Percentiles rank a stretch among this genome's conserved stretches.
phyloP scores from a whole-genome alignment of 2,797 vertebrate genomes.

The Lophius americanus region DNA sequence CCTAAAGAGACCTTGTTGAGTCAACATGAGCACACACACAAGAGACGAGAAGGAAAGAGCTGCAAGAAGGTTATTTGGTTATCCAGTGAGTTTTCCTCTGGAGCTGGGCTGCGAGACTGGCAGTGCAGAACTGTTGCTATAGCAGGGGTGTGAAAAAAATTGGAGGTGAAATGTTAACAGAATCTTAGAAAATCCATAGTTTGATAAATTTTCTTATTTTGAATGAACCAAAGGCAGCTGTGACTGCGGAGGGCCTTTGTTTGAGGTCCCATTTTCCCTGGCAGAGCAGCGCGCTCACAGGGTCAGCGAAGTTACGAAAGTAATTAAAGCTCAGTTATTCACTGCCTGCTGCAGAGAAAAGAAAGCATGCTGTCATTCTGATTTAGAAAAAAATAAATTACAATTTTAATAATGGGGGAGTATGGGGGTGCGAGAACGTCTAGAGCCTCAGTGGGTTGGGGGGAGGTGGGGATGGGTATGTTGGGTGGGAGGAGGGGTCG shows the following conservation, averaged over 20 bases:
- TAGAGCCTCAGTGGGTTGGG: slow-evolving; percentile 68
- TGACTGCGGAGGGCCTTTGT: slow-evolving; percentile 80
- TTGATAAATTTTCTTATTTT: slow-evolving; percentile 80
- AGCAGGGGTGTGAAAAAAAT: slow-evolving; percentile 69
- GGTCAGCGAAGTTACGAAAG: slow-evolving; percentile 95
- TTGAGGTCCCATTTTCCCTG: slow-evolving; percentile 80
- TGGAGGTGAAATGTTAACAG: slow-evolving; percentile 85
- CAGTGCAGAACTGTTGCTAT: slow-evolving; percentile 54
- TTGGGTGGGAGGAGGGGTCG: slow-evolving; percentile 72
- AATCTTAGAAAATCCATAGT: slow-evolving; percentile 81
- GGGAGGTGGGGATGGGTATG: slow-evolving; percentile 39
- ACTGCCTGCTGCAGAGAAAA: slow-evolving; percentile 98
- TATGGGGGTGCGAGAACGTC: slow-evolving; percentile 76
- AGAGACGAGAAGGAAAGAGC: slow-evolving; percentile 35
- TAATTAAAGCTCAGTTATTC: slow-evolving; percentile 95
- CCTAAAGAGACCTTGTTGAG: slow-evolving; percentile 64
- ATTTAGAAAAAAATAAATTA: slow-evolving; percentile 99
- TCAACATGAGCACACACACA: slow-evolving; percentile 55
- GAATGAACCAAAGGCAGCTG: slow-evolving; percentile 74
- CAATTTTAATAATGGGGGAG: slow-evolving; percentile 94
- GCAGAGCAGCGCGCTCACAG: slow-evolving; percentile 77
- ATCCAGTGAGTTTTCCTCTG: slow-evolving; percentile 56
- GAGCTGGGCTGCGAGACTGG: slow-evolving; percentile 49
- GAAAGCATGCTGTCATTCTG: slow-evolving; percentile 98
- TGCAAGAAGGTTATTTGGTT: slow-evolving; percentile 71